phyloP scores from a whole-genome alignment of 2,797 vertebrate genomes.

The Hozukius guyotensis region DNA sequence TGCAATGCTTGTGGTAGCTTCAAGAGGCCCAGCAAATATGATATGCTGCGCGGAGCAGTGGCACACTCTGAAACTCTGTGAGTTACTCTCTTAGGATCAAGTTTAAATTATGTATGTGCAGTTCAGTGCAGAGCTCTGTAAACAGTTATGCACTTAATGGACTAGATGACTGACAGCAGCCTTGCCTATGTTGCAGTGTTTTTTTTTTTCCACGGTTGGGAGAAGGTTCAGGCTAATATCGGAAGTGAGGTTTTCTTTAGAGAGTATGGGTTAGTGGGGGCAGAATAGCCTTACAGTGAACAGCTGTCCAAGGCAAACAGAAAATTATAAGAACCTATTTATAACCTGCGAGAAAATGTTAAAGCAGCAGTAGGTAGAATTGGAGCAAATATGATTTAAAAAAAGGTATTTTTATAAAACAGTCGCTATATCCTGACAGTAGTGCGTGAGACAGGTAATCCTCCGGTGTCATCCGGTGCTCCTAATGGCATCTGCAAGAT shows the following conservation, averaged over 20 bases:
- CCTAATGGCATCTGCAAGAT: too few species aligned
- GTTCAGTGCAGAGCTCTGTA: slow-evolving; percentile 76
- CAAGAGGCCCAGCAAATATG: slow-evolving; percentile 48
- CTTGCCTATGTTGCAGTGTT: slow-evolving; percentile 9
- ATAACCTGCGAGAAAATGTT: background rate
- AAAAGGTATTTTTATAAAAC: too few species aligned
- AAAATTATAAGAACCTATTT: background rate
- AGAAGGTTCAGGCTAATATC: slow-evolving; percentile 33
- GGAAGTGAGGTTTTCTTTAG: slow-evolving; percentile 11
- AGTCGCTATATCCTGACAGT: too few species aligned
- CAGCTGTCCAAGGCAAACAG: slow-evolving; percentile 9
- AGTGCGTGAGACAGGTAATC: too few species aligned
- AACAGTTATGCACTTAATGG: slow-evolving; percentile 81
- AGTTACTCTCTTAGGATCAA: slow-evolving; percentile 68
- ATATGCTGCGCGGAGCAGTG: slow-evolving; percentile 42
- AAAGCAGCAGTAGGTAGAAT: too few species aligned
- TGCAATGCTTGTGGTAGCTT: slow-evolving; percentile 25
- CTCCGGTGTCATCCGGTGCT: too few species aligned
- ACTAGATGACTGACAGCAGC: slow-evolving; percentile 75
- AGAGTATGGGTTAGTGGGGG: background rate
- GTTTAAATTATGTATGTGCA: slow-evolving; percentile 80
- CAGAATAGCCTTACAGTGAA: background rate
- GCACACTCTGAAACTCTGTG: slow-evolving; percentile 53
- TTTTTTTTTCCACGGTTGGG: slow-evolving; percentile 5
- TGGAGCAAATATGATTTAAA: too few species aligned